Evolutionary conservation across 2,888 invertebrate genomes (phyloP).

Genomic region (Nysson spinosus): DNA sequence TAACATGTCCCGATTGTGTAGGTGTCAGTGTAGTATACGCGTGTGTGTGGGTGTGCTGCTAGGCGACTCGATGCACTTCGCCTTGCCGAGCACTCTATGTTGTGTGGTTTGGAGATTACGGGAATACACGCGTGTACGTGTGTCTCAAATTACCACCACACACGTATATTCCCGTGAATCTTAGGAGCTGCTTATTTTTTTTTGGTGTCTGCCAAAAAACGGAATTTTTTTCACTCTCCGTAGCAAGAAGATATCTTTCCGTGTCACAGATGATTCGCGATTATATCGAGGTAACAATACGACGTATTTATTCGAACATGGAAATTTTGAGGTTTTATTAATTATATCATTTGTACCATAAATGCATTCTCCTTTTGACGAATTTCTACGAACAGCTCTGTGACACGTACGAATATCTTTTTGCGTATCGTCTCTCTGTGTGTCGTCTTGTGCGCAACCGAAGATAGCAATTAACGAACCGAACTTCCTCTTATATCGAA

Average conservation of each 20-base stretch:
- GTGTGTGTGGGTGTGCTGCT: slow-evolving; percentile 63
- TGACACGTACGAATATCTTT: slow-evolving; percentile 4
- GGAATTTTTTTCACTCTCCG: slow-evolving; percentile 67
- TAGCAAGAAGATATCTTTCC: slow-evolving; percentile 28
- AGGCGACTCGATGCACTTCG: slow-evolving; percentile 48
- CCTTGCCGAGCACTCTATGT: slow-evolving; percentile 58
- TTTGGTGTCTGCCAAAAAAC: slow-evolving; percentile 73
- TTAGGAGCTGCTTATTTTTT: slow-evolving; percentile 52
- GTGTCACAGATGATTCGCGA: background rate
- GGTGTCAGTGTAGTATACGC: slow-evolving; percentile 53
- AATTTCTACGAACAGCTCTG: too few species aligned
- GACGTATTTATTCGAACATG: too few species aligned
- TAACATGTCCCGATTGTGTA: slow-evolving; percentile 23
- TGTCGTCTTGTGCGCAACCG: slow-evolving; percentile 74
- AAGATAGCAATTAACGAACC: slow-evolving; percentile 63
- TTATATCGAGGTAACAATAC: background rate
- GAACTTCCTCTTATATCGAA: slow-evolving; percentile 57
- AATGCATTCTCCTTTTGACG: too few species aligned
- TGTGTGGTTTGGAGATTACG: slow-evolving; percentile 40
- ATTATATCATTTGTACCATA: too few species aligned
- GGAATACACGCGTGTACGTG: slow-evolving; percentile 11
- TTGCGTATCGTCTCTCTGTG: slow-evolving; percentile 50
- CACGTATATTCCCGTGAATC: slow-evolving; percentile 28
- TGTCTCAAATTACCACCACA: slow-evolving; percentile 5
- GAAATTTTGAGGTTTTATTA: slow-evolving; percentile 2